Evolutionary conservation across 2,113 vertebrate genomes (phyloP), one percentile per base, ranked within the genome.

Genomic region (Bujurquina vittata): DNA sequence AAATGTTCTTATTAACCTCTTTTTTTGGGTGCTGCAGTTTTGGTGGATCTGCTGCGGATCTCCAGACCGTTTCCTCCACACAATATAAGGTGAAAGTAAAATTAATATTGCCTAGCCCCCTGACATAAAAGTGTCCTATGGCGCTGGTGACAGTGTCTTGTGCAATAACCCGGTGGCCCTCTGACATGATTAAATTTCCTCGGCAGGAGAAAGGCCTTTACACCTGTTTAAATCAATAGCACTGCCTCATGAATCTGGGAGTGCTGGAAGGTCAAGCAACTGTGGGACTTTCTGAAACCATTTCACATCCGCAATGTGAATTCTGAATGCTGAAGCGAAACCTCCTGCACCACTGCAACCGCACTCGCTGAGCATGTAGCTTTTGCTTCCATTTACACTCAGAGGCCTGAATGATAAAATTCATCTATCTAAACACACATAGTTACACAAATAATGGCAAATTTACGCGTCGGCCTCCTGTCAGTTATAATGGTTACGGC

Each of bases 141-240:
- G 91, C 15, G 7, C 63, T 79, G 20, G 78, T 84, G 86, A 85
- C 75, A 63, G 73, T 80, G 89, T 88, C 90, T 23, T 79, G 62
- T 82, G 84, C 84, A 92, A 88, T 93, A 89, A 93, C 83, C 88
- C 54, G 2, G 84, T 69, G 55, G 85, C 80, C 84, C 81, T 87
- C 84, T 91, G 92, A 93, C 87, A 78, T 94, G 91, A 95, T 95
- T 93, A 73, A 37, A 94, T 95, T 93, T 91, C 65, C 87, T 74
- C 49, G 1, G 78, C 82, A 84, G 88, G 75, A 72, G 72, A 87
- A 87, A 52, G 84, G 87, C 90, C 92, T 90, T 89, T 92, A 94
- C 92, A 94, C 92, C 91, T 90, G 88, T 92, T 95, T 95, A 95
- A 96, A 95, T 94, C 92, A 93, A 94, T 92, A 94, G 84, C n/a